A percentile compares a stretch with the other conserved stretches of the same genome.
Evolutionary conservation across 2,113 vertebrate genomes (phyloP).

Genomic region (Myotis davidii): DNA sequence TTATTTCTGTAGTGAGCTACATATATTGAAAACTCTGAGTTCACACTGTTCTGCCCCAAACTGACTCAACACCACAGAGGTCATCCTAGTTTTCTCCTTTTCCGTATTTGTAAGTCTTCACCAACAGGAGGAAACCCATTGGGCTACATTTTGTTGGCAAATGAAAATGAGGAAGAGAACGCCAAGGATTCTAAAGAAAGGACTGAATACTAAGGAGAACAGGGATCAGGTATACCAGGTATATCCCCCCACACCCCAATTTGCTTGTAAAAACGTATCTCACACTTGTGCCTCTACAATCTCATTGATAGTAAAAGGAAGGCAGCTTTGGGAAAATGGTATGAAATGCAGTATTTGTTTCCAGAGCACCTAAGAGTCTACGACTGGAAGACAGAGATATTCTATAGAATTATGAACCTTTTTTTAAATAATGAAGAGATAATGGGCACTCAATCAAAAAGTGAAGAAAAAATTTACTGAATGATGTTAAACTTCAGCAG

Average conservation of each 20-base stretch:
- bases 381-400: background rate
- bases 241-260: background rate
- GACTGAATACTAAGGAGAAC: background rate
- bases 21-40: background rate
- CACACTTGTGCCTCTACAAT: background rate
- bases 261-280: background rate
- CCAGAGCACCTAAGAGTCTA: background rate
- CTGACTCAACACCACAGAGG: background rate
- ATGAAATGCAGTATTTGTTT: conserved; percentile 16
- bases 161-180: background rate
- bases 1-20: background rate
- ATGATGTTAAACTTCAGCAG: background rate
- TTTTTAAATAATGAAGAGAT: background rate
- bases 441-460: background rate
- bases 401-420: background rate
- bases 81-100: background rate
- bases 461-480: background rate
- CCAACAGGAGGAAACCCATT: background rate
- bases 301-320: background rate
- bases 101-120: background rate
- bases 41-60: background rate
- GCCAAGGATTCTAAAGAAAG: conserved; percentile 3
- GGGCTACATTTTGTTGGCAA: background rate
- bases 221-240: background rate
- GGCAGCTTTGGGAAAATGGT: background rate